Evolutionary conservation across 2,113 vertebrate genomes (phyloP).

Genomic region (Otus sunia): DNA sequence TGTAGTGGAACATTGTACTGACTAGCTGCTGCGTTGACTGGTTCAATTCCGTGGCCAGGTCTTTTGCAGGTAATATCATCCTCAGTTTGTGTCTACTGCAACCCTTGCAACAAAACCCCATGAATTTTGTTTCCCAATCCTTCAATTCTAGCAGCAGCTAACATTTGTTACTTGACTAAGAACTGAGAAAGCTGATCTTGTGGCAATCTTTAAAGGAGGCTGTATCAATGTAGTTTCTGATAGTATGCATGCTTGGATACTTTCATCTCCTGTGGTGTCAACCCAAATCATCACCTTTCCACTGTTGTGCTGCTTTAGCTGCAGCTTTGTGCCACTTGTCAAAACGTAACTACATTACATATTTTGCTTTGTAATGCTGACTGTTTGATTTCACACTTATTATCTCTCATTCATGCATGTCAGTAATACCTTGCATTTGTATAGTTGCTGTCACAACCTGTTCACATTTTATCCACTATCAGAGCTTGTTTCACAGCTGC

Average conservation of each 20-base stretch:
- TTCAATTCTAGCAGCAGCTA: not conserved
- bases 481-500: constrained; percentile 18
- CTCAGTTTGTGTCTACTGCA: not conserved
- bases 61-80: not conserved
- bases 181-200: not conserved
- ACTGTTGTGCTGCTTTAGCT: not conserved
- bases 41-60: not conserved
- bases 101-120: not conserved
- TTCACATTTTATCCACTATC: not conserved
- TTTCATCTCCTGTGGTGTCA: not conserved
- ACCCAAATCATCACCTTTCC: not conserved
- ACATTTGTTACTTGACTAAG: not conserved
- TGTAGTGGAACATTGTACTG: not conserved
- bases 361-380: not conserved
- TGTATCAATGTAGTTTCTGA: not conserved
- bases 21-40: not conserved
- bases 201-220: not conserved
- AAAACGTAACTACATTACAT: not conserved
- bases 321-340: not conserved
- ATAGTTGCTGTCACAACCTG: constrained; percentile 14
- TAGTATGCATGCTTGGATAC: not conserved
- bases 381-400: constrained; percentile 13
- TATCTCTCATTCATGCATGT: not conserved
- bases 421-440: constrained; percentile 4
- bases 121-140: not conserved